Conservation (phyloP, 1,140 invertebrate genomes). For the Drosophila burlai region DNA sequence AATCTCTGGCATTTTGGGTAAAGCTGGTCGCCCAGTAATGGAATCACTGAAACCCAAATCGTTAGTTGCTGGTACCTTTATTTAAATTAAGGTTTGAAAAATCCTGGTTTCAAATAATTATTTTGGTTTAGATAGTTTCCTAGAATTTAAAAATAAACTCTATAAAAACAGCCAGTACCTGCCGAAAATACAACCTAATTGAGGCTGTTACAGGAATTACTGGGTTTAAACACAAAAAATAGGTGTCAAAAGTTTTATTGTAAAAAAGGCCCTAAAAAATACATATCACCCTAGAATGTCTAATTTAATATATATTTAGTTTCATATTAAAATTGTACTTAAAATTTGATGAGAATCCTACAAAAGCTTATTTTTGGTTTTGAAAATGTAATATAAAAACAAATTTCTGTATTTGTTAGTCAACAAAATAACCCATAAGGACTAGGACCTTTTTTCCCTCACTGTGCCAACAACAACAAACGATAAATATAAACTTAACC, state of each 20-base stretch:
- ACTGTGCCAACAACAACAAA: constrained; percentile 44
- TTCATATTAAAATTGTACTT: background rate
- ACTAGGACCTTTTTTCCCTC: background rate
- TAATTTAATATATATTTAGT: background rate
- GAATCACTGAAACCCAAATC: background rate
- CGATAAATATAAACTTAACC: constrained; percentile 84
- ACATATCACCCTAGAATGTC: too few relatives aligned
- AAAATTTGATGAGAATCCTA: background rate
- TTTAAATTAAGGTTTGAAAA: background rate
- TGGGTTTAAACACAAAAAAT: too few relatives aligned
- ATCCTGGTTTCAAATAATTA: too few relatives aligned
- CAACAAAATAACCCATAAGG: background rate
- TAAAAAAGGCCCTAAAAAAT: too few relatives aligned
- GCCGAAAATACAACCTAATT: background rate
- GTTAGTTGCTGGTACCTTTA: background rate
- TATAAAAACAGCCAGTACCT: background rate
- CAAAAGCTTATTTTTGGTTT: too few relatives aligned
- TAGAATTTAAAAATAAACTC: background rate
- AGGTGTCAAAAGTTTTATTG: too few relatives aligned
- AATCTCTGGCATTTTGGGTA: constrained; percentile 73
- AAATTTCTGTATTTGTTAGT: too few relatives aligned
- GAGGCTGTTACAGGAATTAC: too few relatives aligned
- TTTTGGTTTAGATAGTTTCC: background rate
- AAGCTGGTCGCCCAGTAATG: constrained; percentile 20
- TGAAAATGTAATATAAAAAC: too few relatives aligned